Evolutionary conservation across 1,140 invertebrate genomes (phyloP).

Genomic region (Drosophila malerkotliana): DNA sequence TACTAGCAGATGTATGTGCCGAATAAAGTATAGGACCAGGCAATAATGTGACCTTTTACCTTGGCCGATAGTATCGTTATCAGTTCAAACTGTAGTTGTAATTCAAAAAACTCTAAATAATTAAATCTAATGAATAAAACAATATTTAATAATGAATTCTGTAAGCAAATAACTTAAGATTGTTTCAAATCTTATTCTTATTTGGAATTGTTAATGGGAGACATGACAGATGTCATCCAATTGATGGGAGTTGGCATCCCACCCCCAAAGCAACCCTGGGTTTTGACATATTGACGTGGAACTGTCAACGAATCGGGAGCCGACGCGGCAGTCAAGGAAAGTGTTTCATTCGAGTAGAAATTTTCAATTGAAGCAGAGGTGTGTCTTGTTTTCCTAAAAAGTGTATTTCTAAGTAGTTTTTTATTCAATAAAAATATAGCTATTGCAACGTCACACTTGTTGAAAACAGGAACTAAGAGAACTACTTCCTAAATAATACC

Average conservation of each 20-base stretch:
- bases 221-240: constrained; percentile 2
- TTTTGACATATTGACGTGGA: constrained; percentile 70
- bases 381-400: constrained; percentile 16
- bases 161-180: background rate
- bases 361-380: constrained; percentile 50
- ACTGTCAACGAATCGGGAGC: constrained; percentile 25
- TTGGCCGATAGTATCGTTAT: background rate
- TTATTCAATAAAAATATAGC: constrained; percentile 12
- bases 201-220: background rate
- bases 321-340: constrained; percentile 36
- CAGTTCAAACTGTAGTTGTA: no score
- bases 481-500: no score
- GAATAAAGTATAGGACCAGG: background rate
- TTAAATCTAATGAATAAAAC: no score
- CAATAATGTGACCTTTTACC: background rate
- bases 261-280: constrained; percentile 35
- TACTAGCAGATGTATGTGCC: background rate
- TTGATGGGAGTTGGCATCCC: constrained; percentile 28
- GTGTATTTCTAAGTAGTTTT: constrained; percentile 2
- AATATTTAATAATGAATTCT: background rate
- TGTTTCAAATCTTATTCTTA: background rate
- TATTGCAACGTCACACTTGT: background rate
- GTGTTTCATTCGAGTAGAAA: constrained; percentile 52
- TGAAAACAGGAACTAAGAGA: no score
- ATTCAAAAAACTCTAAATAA: no score